Base-by-base conservation (phyloP, 2,888 invertebrate genomes). In the Leptarthrus brevirostris region DNA sequence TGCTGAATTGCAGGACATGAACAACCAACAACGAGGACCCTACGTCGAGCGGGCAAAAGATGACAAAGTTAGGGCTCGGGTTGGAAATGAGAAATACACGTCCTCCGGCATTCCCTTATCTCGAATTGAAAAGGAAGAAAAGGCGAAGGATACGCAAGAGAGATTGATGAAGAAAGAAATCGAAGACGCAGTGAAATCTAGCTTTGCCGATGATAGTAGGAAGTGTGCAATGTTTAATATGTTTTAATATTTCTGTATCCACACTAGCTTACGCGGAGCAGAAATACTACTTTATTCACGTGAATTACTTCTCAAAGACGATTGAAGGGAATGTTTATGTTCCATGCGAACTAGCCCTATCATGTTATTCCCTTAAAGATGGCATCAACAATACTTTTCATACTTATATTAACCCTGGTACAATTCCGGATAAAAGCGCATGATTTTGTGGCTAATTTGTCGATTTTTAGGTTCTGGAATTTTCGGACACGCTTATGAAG, bases 281-380 rank as follows among this genome's bases (percentile, higher is more conserved):
- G 2, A 79, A 77, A 0, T 84, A 81, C 20, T 78, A 80, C 2
- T 82, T 85, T 49, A 79, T 79, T 0, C 80, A 81, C 72, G 83
- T 80, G 0, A 85, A 84, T 20, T 85, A 82, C 69, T 85, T 72
- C 83, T 79, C 79, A 0, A 83, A 81, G 75, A 80, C 80, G 0
- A 36, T 76, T 0, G 77, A 78, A 2, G 77, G 76, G 1, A 40
- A 58, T 0, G 74, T 81, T 1, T 87, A 85, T 78, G 81, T 83
- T 14, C 89, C 89, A 0, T 88, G 87, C 0, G 89, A 89, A 80
- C 82, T 89, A 49, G 86, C 87, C 0, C 76, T 89, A 0, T 82
- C 83, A 12, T 82, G 86, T 76, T 88, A 85, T 78, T 86, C 86
- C 0, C 76, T 89, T 0, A 78, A 82, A 52, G 77, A 85, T 1